A percentile compares a stretch with the other conserved stretches of the same genome.
These are phyloP conservation scores for Polydrusus cervinus DNA, from an alignment of 2,888 invertebrate species.

Conservation along the genomic window DNA sequence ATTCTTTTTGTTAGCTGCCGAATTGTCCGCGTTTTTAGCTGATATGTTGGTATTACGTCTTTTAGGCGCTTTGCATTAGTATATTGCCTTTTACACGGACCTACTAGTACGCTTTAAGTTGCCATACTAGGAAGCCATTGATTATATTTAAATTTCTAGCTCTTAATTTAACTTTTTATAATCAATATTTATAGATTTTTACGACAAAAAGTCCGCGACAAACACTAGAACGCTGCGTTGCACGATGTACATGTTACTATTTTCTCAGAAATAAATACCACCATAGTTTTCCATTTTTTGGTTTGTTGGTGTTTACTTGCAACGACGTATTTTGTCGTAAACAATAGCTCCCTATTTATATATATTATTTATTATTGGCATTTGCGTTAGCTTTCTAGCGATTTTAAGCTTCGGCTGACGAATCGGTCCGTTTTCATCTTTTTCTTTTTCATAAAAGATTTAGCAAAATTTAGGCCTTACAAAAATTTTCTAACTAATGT, in stretches of 20 bases:
- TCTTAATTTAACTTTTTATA: too few relatives aligned
- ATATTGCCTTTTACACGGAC: conserved; percentile 45
- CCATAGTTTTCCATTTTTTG: neutral
- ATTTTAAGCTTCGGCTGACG: conserved; percentile 46
- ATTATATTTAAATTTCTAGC: neutral
- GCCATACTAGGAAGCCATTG: conserved; percentile 32
- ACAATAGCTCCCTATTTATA: conserved; percentile 26
- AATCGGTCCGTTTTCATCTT: conserved; percentile 50
- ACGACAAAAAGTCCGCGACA: too few relatives aligned
- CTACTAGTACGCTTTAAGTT: conserved; percentile 37
- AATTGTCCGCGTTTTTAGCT: conserved; percentile 69
- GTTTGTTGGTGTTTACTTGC: too few relatives aligned
- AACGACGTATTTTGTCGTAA: too few relatives aligned
- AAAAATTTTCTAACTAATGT: conserved; percentile 41
- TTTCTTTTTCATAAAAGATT: neutral
- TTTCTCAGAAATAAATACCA: neutral
- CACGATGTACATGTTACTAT: neutral
- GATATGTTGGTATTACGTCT: conserved; percentile 67
- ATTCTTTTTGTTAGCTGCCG: conserved; percentile 57
- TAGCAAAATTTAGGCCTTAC: conserved; percentile 45
- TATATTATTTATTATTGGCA: conserved; percentile 17
- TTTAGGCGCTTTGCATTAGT: conserved; percentile 46
- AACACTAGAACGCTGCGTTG: too few relatives aligned
- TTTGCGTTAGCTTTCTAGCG: conserved; percentile 40
- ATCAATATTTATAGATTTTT: too few relatives aligned